phyloP scores from a whole-genome alignment of 2,113 vertebrate genomes.

The Candoia aspera region DNA sequence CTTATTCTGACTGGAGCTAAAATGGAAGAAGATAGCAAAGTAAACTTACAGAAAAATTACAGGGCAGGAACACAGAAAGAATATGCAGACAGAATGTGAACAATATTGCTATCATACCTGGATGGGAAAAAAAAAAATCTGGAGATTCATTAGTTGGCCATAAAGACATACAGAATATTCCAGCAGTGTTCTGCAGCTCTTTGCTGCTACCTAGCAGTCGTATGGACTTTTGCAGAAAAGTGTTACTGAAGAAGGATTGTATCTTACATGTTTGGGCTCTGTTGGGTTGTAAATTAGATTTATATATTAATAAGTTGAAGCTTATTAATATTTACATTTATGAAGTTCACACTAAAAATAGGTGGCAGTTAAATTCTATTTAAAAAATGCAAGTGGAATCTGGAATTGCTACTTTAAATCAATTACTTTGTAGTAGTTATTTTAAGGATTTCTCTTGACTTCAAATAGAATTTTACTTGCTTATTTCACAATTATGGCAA shows the following conservation, averaged over 20 bases:
- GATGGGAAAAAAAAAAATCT: neutral
- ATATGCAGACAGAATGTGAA: neutral
- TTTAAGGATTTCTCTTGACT: too few species aligned
- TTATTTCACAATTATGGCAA: too few species aligned
- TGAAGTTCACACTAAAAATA: too few species aligned
- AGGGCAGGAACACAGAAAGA: neutral
- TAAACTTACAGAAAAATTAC: neutral
- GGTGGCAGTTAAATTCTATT: too few species aligned
- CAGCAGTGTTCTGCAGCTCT: neutral
- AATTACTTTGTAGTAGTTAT: too few species aligned
- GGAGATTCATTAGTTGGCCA: neutral
- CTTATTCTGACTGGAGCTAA: neutral
- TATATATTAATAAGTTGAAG: too few species aligned
- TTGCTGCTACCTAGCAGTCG: too few species aligned
- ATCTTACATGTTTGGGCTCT: neutral
- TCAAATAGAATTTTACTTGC: too few species aligned
- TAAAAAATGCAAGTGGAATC: too few species aligned
- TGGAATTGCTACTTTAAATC: too few species aligned
- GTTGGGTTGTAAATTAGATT: neutral
- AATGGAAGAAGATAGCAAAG: neutral
- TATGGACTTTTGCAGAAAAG: neutral
- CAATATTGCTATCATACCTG: neutral
- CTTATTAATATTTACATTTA: too few species aligned
- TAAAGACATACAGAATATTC: neutral
- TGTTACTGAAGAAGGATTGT: neutral